Base-by-base conservation (phyloP, 1,140 invertebrate species). In the Halesus radiatus region DNA sequence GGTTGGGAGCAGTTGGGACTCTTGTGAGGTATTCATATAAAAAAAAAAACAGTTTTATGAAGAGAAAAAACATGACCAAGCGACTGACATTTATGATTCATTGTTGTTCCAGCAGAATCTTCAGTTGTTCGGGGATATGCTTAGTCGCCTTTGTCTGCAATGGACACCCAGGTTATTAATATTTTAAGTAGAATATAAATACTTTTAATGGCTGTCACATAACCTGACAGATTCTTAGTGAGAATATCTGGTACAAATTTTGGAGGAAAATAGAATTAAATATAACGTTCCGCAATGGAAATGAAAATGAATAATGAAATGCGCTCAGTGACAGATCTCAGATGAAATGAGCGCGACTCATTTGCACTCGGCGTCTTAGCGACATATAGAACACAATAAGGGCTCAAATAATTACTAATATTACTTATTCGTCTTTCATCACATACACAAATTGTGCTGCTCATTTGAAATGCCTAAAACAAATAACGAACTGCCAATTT, bases 401-500 rank as follows among this genome's bases (percentile, higher is more conserved):
- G 23, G 37, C 37, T 45, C 37, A 45, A 45, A 45, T 45, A 45
- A 45, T 45, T 6, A n/a, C 26, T 60, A 76, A 60, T 29, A 52
- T 80, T 74, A 56, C 53, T 54, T 29, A 6, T 68, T 20, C 50
- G 18, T 45, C 22, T 54, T 53, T 74, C 54, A 53, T 75, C 75
- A 76, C 58, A 70, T 37, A 5, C 70, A 20, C 15, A 52, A 22
- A 52, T 72, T 53, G 45, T 70, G 29, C 66, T 50, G 66, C 66
- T 70, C 66, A 70, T 23, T 45, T 23, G 66, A 70, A 50, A 53
- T 72, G 68, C 68, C 68, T 72, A 23, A 53, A 16, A 66, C 29
- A 29, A 72, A 52, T 53, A 72, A 52, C 52, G 18, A 72, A 72
- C 68, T 72, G 45, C 68, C 68, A 72, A 52, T 72, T 72, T 72